Evolutionary conservation across 2,113 vertebrate genomes (phyloP), one percentile per base, ranked within the genome.

Genomic region (Mobula birostris): DNA sequence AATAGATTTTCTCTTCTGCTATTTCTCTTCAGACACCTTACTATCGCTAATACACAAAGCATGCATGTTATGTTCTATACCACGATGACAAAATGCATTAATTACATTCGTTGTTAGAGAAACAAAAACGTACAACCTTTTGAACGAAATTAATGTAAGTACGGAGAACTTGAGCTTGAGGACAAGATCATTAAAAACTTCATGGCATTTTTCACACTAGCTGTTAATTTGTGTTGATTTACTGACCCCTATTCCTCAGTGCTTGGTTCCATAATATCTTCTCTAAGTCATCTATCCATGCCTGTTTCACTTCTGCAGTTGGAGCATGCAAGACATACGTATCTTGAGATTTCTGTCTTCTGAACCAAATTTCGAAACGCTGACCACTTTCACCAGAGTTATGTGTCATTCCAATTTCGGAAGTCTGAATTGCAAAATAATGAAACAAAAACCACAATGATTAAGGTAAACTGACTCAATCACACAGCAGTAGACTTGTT

Each of bases 311-410:
- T 63, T 97, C 97, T 19, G 95, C 76, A 94, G 95, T 96, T 83
- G 94, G 94, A 5, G 96, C 95, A 56, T 95, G 97, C 77, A 97
- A 95, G 5, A 94, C 94, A 94, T 97, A 97, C 0, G 97, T 97
- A 96, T 97, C 97, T 94, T 97, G 96, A 24, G 95, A 96, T 95
- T 97, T 97, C 94, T 97, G 96, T 83, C 97, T 96, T 94, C 97
- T 96, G 95, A 97, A 97, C 97, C 97, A 97, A 91, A 97, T 97
- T 96, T 97, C 97, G 94, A 97, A 97, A 85, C 97, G 96, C 95
- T 96, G 95, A 14, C 95, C 94, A 40, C 96, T 96, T 82, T 96
- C 94, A 1, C 95, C 96, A 5, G 96, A 96, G 95, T 96, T 96
- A 72, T 97, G 97, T 32, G 97, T 97, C 97, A 97, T 97, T 1